Conservation (phyloP, 2,113 vertebrate genomes). For the Ariopsis seemanni region DNA sequence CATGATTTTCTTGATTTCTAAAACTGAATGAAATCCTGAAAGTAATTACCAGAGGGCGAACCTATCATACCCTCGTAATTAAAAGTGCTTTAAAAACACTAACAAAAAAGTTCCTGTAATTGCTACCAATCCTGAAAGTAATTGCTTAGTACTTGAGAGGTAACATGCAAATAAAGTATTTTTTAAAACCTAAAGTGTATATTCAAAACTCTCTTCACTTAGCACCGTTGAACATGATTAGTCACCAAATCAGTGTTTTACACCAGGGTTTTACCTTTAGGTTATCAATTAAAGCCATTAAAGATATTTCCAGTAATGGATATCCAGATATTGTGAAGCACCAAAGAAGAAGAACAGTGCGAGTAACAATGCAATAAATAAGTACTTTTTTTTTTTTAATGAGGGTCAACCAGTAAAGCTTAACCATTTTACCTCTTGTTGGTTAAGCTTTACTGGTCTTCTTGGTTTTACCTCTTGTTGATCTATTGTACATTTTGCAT, state of each 20-base stretch:
- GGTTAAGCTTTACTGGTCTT: no score
- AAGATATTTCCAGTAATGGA: conserved; percentile 83
- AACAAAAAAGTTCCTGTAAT: conserved; percentile 69
- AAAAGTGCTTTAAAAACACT: conserved; percentile 84
- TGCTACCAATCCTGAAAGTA: conserved; percentile 66
- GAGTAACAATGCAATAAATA: conserved; percentile 69
- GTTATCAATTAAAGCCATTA: conserved; percentile 66
- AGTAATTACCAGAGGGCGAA: conserved; percentile 67
- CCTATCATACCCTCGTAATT: conserved; percentile 75
- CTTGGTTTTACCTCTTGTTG: conserved; percentile 15
- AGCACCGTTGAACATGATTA: conserved; percentile 87
- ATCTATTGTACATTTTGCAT: conserved; percentile 43
- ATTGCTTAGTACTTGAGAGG: conserved; percentile 49
- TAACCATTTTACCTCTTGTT: conserved; percentile 36
- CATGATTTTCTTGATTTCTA: neutral
- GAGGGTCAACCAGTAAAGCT: conserved; percentile 75
- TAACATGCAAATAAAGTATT: conserved; percentile 53
- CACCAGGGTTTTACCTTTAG: conserved; percentile 57
- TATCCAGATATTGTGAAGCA: conserved; percentile 82
- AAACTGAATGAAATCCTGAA: conserved; percentile 1
- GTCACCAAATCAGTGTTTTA: conserved; percentile 85
- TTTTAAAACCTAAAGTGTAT: conserved; percentile 70
- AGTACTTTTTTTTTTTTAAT: conserved; percentile 66
- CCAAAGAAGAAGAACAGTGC: conserved; percentile 79
- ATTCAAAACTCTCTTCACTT: conserved; percentile 79